These are phyloP conservation scores for Tinea pellionella DNA, from an alignment of 2,888 invertebrate genomes.

Conservation along the genomic window DNA sequence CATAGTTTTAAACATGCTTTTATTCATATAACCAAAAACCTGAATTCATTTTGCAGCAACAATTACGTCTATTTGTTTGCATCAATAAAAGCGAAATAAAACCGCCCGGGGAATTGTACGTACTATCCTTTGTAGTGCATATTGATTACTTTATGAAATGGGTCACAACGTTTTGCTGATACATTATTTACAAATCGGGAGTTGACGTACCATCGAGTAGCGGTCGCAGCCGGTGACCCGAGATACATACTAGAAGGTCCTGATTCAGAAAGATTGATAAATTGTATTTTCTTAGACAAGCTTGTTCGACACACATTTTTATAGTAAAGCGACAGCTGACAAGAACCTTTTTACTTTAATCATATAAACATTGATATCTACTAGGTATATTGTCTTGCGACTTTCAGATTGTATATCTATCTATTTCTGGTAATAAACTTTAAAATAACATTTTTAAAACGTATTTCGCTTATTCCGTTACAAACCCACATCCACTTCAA, in stretches of 20 bases:
- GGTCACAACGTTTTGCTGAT: constrained; percentile 27
- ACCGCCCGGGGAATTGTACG: constrained; percentile 6
- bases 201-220: constrained; percentile 8
- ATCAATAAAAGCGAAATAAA: constrained; percentile 9
- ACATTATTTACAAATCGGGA: constrained; percentile 26
- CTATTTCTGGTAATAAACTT: not conserved
- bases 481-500: not conserved
- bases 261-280: constrained; percentile 6
- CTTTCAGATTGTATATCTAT: not conserved
- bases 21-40: not conserved
- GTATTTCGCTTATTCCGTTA: not conserved
- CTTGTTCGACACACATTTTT: not conserved
- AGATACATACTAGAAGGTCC: not conserved
- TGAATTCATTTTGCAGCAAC: constrained; percentile 6
- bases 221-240: constrained; percentile 1
- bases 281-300: constrained; percentile 4
- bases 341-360: not conserved
- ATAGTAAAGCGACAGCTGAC: constrained; percentile 5
- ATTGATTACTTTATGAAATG: constrained; percentile 25
- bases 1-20: not conserved
- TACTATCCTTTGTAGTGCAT: constrained; percentile 17
- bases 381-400: too few relatives aligned
- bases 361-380: not conserved
- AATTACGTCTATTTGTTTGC: constrained; percentile 9
- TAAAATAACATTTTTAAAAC: not conserved